Base-by-base conservation (phyloP, 1,140 invertebrate species). In the Paracyclopina nana region DNA sequence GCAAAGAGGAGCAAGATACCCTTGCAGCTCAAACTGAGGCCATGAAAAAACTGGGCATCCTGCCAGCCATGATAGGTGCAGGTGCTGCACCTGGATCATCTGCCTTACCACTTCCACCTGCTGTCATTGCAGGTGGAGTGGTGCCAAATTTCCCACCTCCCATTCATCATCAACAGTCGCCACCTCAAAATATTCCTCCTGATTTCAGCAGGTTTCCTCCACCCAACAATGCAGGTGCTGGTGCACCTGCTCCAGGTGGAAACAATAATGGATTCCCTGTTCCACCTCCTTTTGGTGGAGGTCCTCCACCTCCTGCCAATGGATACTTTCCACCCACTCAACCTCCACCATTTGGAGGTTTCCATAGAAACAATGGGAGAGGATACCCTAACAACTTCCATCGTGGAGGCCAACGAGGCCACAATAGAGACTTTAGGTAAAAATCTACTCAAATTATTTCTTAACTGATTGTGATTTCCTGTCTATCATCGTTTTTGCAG, bases 1-100 rank as follows among this genome's bases (percentile, higher is more conserved):
- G 45, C 22, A 14, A 28, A 12, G 45, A 48, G 28, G 45, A 48
- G 16, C 25, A 48, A 48, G 27, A 22, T 8, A 48, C 45, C 6
- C 27, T 48, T 2, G 45, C 28, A 2, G 45, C 45, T 4, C 45
- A 48, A 31, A 28, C 45, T 2, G 11, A 26, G 14, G 45, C 45
- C 5, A 48, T 48, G 45, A 22, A 28, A n/a, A 29, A 26, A 4
- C 20, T 48, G 25, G 45, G 42, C 20, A 48, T 48, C 25, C 14
- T 48, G 12, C 42, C 42, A 12, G n/a, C 25, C 14, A 20, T n/a
- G 12, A 48, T 28, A 4, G 22, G 24, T 9, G 25, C 14, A 20
- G 25, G 8, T n/a, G 24, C 25, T 42, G 14, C 16, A 44, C 2
- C 16, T 44, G 24, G 30, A 48, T 14, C 16, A 11, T 11, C n/a